Conservation (phyloP, 2,797 vertebrate species). For the Betta splendens region DNA sequence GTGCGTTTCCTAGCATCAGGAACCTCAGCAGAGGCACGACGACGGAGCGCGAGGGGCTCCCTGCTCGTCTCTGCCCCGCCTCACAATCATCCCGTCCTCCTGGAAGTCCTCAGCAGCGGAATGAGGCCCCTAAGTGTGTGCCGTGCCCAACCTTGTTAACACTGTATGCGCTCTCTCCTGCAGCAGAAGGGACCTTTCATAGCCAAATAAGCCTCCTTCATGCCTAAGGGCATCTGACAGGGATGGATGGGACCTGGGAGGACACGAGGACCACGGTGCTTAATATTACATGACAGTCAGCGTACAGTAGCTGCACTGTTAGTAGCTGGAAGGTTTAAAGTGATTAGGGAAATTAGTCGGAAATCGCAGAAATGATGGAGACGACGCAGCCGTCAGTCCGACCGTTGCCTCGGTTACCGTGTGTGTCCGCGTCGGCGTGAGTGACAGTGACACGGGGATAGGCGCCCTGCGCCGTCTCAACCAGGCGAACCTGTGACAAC, state of each 20-base stretch:
- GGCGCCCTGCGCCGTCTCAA: background rate
- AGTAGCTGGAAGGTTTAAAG: background rate
- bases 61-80: constrained; percentile 23
- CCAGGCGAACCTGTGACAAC: background rate
- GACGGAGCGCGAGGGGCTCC: constrained; percentile 24
- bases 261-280: constrained; percentile 34
- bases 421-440: no score
- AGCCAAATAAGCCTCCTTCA: constrained; percentile 41
- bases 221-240: constrained; percentile 53
- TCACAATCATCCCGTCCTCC: constrained; percentile 31
- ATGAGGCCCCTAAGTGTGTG: constrained; percentile 26
- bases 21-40: constrained; percentile 55
- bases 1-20: constrained; percentile 37
- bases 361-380: no score
- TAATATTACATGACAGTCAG: constrained; percentile 58
- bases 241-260: constrained; percentile 38
- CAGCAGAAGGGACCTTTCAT: constrained; percentile 41
- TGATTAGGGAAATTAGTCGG: background rate
- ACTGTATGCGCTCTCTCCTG: constrained; percentile 23
- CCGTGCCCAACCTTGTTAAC: constrained; percentile 28
- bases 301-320: constrained; percentile 8
- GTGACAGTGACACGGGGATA: background rate
- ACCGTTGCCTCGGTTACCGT: no score
- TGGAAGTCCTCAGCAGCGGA: constrained; percentile 23
- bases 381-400: no score